Conservation (phyloP, 2,113 vertebrate genomes). For the Hystrix cristata region DNA sequence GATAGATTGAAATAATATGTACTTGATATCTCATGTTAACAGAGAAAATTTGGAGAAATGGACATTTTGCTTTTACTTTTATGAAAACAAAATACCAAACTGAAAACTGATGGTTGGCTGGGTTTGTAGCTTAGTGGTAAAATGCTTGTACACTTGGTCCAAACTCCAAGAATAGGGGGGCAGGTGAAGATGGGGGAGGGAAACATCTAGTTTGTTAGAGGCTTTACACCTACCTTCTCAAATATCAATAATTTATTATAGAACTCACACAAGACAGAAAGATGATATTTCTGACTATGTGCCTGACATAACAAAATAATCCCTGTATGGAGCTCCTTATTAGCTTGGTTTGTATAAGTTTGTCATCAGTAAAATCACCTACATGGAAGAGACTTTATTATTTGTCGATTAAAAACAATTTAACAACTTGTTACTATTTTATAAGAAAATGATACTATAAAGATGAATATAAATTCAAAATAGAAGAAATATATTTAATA, state of each 20-base stretch:
- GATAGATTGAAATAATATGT: not conserved
- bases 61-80: not conserved
- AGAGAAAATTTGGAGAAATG: not conserved
- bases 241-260: not conserved
- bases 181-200: not conserved
- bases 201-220: not conserved
- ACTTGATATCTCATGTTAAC: not conserved
- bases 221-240: not conserved
- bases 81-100: not conserved
- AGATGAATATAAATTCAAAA: not conserved
- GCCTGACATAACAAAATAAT: not conserved
- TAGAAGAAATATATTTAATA: not conserved
- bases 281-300: not conserved
- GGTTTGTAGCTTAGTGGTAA: not conserved
- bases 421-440: too few species aligned
- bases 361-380: not conserved
- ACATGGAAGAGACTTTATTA: not conserved
- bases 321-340: not conserved
- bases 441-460: not conserved
- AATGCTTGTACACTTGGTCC: not conserved
- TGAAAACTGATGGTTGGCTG: not conserved
- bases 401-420: not conserved
- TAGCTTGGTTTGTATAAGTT: not conserved
- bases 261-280: not conserved
- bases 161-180: not conserved